Base-by-base conservation (phyloP, 1,140 invertebrate genomes). In the Drosophila pseudoobscura region DNA sequence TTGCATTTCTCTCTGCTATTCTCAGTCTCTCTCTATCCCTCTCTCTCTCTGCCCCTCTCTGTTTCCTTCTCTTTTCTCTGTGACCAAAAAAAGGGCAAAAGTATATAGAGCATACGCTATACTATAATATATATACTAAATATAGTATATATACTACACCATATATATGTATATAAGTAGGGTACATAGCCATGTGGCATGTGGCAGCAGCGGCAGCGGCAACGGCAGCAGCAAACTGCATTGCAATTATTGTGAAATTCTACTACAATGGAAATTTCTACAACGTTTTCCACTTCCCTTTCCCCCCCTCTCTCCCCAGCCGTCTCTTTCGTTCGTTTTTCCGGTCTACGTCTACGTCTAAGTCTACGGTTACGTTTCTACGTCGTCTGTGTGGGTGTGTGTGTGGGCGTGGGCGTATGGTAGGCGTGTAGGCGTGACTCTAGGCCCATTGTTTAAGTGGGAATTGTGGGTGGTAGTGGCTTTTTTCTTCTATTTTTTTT, bases 161-260 rank as follows among this genome's bases (percentile, higher is more conserved):
- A 26, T 26, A 24, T 5, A 45, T 9, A 15, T 15, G 20, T 2
- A 45, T 22, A 11, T 17, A 46, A 35, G 51, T 15, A 15, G 51
- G 51, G 22, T 52, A 31, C 49, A 22, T 47, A 44, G 20, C 22
- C 41, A 53, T 31, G 43, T 70, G 52, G n/a, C 49, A 68, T 29
- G 43, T 65, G 39, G 51, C 8, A 29, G 26, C 56, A 20, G 35
- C 53, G 46, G 45, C 57, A 63, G 26, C 17, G 17, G 17, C 57
- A 54, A 7, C 51, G 55, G 26, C 45, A 24, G 35, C 35, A 64
- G 51, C 54, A 45, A 77, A 80, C 69, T 80, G 82, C 77, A 78
- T 75, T 75, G 82, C 82, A 85, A 85, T 80, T 87, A 85, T 85
- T 87, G 78, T 87, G 78, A 78, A 87, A 82, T 87, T 87, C 74